Evolutionary conservation across 2,888 invertebrate species (phyloP).

Genomic region (Hirtodrosophila trivittata): DNA sequence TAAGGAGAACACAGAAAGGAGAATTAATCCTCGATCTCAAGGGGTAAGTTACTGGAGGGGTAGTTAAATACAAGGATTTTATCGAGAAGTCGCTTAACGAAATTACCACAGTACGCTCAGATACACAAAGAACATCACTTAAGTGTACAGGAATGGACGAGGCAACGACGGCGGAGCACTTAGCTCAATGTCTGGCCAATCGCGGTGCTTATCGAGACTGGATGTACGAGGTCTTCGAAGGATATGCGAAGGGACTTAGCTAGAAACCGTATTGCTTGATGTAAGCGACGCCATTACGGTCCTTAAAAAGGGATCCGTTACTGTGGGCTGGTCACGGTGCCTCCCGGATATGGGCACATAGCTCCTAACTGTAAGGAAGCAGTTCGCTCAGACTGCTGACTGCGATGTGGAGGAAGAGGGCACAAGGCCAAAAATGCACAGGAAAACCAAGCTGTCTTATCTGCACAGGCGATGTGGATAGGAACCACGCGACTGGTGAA

Average conservation of each 20-base stretch:
- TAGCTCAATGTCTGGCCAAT: not conserved
- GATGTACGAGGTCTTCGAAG: not conserved
- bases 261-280: not conserved
- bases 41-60: not conserved
- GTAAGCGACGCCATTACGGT: not conserved
- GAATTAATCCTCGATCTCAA: not conserved
- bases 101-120: not conserved
- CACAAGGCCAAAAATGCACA: not conserved
- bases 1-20: not conserved
- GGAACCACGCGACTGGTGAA: no score
- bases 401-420: not conserved
- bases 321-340: constrained; percentile 3
- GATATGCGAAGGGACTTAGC: not conserved
- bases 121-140: not conserved
- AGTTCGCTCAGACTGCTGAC: no score
- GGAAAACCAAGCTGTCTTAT: not conserved
- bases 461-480: not conserved
- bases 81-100: not conserved
- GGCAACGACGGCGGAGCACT: not conserved
- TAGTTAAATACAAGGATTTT: no score
- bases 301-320: not conserved
- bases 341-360: no score
- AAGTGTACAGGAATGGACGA: not conserved
- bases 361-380: no score
- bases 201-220: no score